Conservation (phyloP, 2,888 invertebrate genomes). For the Bellardia pandia region DNA sequence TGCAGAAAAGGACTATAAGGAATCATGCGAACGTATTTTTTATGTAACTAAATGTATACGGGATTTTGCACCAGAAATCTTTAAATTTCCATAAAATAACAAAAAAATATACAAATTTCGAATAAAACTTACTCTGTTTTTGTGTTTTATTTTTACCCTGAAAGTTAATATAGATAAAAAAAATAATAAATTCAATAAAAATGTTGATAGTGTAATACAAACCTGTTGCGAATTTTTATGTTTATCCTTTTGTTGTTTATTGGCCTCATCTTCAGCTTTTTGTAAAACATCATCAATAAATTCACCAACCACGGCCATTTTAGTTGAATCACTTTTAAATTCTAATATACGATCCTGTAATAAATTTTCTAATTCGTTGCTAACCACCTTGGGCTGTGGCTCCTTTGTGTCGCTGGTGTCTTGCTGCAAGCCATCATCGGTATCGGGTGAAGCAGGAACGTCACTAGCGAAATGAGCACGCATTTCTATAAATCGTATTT, state of each 20-base stretch:
- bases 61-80: conserved; percentile 77
- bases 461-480: conserved; percentile 81
- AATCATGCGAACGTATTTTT: conserved; percentile 80
- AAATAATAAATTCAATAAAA: conserved; percentile 5
- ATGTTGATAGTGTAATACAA: conserved; percentile 28
- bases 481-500: conserved; percentile 75
- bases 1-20: conserved; percentile 80
- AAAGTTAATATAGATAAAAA: not conserved
- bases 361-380: conserved; percentile 64
- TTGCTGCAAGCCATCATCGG: conserved; percentile 47
- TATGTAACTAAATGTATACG: conserved; percentile 80
- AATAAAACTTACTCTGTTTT: conserved; percentile 68
- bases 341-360: conserved; percentile 84
- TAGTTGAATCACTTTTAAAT: conserved; percentile 87
- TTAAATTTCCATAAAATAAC: conserved; percentile 79
- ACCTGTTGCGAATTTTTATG: conserved; percentile 86
- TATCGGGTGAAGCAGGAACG: conserved; percentile 67
- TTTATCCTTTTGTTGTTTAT: conserved; percentile 83
- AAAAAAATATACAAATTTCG: not conserved
- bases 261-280: conserved; percentile 87
- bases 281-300: conserved; percentile 87
- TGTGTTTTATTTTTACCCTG: conserved; percentile 68
- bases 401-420: conserved; percentile 43
- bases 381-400: conserved; percentile 46
- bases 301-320: conserved; percentile 86